A percentile compares a stretch with the other conserved stretches of the same genome.
Evolutionary conservation across 2,113 vertebrate species (phyloP).

Genomic region (Mustelus asterias): DNA sequence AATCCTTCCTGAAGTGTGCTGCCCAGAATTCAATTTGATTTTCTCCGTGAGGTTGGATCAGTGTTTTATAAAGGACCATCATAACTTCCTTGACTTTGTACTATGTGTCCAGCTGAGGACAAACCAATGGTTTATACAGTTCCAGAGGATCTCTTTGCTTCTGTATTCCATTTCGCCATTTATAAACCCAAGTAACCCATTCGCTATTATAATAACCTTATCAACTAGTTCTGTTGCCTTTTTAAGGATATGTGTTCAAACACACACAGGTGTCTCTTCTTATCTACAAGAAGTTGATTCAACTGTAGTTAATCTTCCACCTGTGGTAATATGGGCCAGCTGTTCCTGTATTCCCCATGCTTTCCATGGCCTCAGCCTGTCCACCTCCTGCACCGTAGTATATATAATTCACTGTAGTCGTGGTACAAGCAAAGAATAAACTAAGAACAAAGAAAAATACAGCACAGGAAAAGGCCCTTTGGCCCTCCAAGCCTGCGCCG

Average conservation of each 20-base stretch:
- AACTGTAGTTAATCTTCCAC: background rate
- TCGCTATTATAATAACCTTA: background rate
- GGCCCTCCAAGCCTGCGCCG: too few relatives aligned
- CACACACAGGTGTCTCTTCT: background rate
- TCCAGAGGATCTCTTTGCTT: background rate
- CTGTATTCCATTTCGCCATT: background rate
- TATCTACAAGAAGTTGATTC: background rate
- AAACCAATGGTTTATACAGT: background rate
- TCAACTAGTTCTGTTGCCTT: background rate
- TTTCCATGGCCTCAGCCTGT: background rate
- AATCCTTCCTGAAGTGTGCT: background rate
- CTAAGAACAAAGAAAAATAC: too few relatives aligned
- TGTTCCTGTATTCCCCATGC: background rate
- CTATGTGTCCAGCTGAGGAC: background rate
- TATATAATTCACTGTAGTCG: background rate
- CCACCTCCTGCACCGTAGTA: background rate
- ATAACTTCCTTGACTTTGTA: background rate
- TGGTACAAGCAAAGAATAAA: background rate
- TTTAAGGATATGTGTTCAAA: background rate
- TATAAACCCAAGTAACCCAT: background rate
- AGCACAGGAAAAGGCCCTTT: too few relatives aligned
- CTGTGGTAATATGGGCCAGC: too few relatives aligned
- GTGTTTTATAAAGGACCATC: background rate
- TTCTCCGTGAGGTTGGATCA: background rate
- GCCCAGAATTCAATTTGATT: background rate